Conservation (phyloP, 2,113 vertebrate species). For the Takifugu bimaculatus region DNA sequence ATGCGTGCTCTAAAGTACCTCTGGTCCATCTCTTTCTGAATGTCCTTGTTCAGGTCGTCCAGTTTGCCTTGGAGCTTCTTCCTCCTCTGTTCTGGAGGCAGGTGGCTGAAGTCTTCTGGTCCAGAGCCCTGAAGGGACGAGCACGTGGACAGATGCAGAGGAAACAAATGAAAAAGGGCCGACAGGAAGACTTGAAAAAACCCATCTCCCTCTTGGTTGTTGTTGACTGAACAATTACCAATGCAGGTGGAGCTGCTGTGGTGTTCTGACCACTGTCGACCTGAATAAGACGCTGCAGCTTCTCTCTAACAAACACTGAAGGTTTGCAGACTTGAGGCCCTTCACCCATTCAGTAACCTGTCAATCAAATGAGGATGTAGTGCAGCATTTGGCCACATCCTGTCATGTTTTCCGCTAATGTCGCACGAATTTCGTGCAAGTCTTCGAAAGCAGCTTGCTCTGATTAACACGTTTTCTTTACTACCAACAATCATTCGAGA, state of each 20-base stretch:
- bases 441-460: no score
- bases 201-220: constrained; percentile 28
- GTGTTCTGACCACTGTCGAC: background rate
- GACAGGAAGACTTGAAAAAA: constrained; percentile 18
- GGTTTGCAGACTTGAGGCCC: constrained; percentile 17
- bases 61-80: constrained; percentile 96
- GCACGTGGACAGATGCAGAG: background rate
- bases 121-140: constrained; percentile 79
- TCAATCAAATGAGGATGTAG: constrained; percentile 28
- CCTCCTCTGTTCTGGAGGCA: constrained; percentile 94
- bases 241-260: constrained; percentile 1
- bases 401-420: constrained; percentile 15
- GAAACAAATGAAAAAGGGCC: background rate
- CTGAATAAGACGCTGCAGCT: constrained; percentile 50
- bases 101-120: constrained; percentile 97
- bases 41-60: constrained; percentile 90
- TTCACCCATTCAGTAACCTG: constrained; percentile 51
- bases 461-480: no score
- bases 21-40: constrained; percentile 94
- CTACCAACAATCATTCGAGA: no score
- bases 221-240: constrained; percentile 2
- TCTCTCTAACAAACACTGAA: constrained; percentile 23
- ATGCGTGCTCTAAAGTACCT: constrained; percentile 70
- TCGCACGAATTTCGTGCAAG: no score
- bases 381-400: constrained; percentile 5